Percentiles rank a stretch among this genome's conserved stretches.
These are phyloP conservation scores for Andrena bucephala DNA, from an alignment of 2,888 invertebrate genomes.

Conservation along the genomic window DNA sequence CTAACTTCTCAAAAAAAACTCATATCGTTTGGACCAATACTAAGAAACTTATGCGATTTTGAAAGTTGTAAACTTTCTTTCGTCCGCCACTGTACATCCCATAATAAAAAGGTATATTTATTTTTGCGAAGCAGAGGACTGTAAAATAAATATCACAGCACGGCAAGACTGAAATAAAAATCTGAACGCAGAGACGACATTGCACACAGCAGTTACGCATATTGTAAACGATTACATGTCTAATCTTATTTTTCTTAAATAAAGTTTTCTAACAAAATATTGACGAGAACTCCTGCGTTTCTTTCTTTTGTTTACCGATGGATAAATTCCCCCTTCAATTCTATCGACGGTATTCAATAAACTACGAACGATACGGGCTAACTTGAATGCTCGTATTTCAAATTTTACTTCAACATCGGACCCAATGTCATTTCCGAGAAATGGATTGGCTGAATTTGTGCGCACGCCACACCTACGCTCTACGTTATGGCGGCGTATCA, in stretches of 20 bases:
- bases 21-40: no score
- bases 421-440: slow-evolving; percentile 50
- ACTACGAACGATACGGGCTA: neutral
- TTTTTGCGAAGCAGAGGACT: neutral
- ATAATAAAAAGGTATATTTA: neutral
- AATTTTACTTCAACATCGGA: slow-evolving; percentile 12
- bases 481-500: slow-evolving; percentile 65
- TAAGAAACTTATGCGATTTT: no score
- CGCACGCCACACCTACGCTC: slow-evolving; percentile 68
- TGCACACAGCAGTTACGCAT: neutral
- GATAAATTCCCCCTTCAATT: no score
- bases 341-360: neutral
- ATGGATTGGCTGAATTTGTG: slow-evolving; percentile 56
- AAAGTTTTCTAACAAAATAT: slow-evolving; percentile 28
- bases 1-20: no score
- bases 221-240: slow-evolving; percentile 8
- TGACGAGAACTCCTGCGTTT: no score
- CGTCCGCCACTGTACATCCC: neutral
- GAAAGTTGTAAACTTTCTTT: no score
- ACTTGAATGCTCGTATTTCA: slow-evolving; percentile 1
- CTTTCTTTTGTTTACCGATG: no score
- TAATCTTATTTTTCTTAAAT: slow-evolving; percentile 33
- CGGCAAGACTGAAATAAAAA: neutral
- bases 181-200: slow-evolving; percentile 5
- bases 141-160: slow-evolving; percentile 10